Evolutionary conservation across 2,797 vertebrate species (phyloP).

Genomic region (Columba guinea): DNA sequence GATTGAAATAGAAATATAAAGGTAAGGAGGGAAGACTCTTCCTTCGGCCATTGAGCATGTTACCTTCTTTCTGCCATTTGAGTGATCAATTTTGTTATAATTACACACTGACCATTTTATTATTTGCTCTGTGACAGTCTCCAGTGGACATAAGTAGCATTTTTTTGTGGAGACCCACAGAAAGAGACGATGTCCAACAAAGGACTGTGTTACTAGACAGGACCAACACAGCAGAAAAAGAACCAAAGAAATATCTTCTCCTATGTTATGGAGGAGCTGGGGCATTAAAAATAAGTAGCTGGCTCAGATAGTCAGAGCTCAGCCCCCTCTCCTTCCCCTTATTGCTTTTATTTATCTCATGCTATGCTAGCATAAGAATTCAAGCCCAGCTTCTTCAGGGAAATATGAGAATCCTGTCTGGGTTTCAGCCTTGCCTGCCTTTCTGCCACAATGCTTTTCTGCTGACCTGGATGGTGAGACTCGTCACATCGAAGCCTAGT

Average conservation of each 20-base stretch:
- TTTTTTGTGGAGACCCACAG: neutral
- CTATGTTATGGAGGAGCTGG: neutral
- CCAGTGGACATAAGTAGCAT: neutral
- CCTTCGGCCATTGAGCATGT: neutral
- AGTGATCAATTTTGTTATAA: neutral
- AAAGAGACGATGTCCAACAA: neutral
- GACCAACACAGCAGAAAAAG: neutral
- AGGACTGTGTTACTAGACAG: neutral
- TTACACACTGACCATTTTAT: neutral
- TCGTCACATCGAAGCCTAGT: accelerated
- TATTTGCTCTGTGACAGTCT: neutral
- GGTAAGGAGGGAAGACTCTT: neutral
- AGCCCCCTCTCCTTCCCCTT: neutral
- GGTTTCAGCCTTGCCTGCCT: neutral
- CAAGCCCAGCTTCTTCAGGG: neutral
- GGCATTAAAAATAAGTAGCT: neutral
- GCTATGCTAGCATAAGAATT: neutral
- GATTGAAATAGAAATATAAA: neutral
- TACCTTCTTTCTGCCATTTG: neutral
- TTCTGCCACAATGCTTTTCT: neutral
- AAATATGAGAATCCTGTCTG: accelerated
- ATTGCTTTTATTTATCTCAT: neutral
- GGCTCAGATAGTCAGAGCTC: neutral
- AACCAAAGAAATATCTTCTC: neutral
- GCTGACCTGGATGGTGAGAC: neutral